Conservation (phyloP, 1,140 invertebrate genomes). For the Delia radicum region DNA sequence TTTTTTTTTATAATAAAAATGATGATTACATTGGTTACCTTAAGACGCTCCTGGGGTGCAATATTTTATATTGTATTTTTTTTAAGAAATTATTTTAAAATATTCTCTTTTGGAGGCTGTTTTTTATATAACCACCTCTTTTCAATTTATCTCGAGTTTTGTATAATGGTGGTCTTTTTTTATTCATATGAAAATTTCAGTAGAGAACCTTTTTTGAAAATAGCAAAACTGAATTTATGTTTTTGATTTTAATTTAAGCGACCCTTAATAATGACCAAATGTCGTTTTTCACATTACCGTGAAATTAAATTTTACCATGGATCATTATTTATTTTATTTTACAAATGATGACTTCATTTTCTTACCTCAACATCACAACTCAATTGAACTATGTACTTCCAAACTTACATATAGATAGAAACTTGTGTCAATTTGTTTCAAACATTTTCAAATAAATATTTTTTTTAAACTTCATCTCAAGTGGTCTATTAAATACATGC, state of each 20-base stretch:
- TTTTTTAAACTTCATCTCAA: background rate
- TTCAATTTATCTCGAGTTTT: background rate
- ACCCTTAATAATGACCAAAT: background rate
- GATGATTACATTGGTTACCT: slow-evolving; percentile 5
- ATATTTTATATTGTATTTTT: slow-evolving; percentile 5
- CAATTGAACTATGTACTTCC: background rate
- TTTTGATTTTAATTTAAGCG: background rate
- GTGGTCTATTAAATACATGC: background rate
- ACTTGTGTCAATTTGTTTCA: slow-evolving; percentile 9
- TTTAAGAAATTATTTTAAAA: background rate
- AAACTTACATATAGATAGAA: background rate
- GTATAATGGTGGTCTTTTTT: background rate
- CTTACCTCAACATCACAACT: background rate
- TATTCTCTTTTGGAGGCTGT: background rate
- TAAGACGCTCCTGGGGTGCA: slow-evolving; percentile 50
- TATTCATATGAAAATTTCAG: background rate
- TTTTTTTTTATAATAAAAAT: slow-evolving; percentile 4
- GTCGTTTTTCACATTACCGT: slow-evolving; percentile 13
- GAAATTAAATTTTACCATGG: slow-evolving; percentile 14
- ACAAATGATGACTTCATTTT: slow-evolving; percentile 11
- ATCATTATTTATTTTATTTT: slow-evolving; percentile 10
- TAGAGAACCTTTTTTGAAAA: too few species aligned
- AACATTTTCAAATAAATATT: background rate
- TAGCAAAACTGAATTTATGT: background rate
- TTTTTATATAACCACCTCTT: background rate